Evolutionary conservation across 30 jellyfish, hydroid and myxozoan species (phyloP).

Genomic region (Sanderia malayensis): DNA sequence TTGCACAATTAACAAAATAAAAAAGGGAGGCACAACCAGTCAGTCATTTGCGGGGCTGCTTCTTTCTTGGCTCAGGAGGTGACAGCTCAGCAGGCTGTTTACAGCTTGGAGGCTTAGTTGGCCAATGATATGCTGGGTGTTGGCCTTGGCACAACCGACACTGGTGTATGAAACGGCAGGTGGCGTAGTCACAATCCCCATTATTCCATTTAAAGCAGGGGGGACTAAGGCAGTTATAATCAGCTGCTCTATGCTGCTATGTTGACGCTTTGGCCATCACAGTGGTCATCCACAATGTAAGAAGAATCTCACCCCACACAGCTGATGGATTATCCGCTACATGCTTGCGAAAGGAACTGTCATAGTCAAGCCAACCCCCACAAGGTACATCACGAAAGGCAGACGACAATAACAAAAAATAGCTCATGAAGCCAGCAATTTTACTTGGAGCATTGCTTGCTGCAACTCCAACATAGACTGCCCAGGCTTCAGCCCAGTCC

Average conservation of each 20-base stretch:
- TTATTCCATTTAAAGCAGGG: constrained; percentile 16
- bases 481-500: constrained; percentile 50
- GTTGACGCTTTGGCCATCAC: neutral
- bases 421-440: neutral
- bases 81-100: neutral
- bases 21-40: too few relatives aligned
- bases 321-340: neutral
- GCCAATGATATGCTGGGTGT: neutral
- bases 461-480: neutral
- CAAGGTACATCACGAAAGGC: constrained; percentile 14
- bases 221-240: neutral
- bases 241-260: neutral
- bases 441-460: neutral
- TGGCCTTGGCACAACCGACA: constrained; percentile 15
- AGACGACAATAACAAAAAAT: constrained; percentile 4
- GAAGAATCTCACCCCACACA: constrained; percentile 14
- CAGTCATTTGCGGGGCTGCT: too few relatives aligned
- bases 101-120: neutral
- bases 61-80: neutral
- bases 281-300: constrained; percentile 22
- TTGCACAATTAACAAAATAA: too few relatives aligned
- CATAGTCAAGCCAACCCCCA: constrained; percentile 20
- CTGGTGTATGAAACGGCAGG: constrained; percentile 5
- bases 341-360: neutral
- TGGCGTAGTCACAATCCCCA: neutral